Base-by-base conservation (phyloP, 2,888 invertebrate genomes). In the Agapetus fuscipes region DNA sequence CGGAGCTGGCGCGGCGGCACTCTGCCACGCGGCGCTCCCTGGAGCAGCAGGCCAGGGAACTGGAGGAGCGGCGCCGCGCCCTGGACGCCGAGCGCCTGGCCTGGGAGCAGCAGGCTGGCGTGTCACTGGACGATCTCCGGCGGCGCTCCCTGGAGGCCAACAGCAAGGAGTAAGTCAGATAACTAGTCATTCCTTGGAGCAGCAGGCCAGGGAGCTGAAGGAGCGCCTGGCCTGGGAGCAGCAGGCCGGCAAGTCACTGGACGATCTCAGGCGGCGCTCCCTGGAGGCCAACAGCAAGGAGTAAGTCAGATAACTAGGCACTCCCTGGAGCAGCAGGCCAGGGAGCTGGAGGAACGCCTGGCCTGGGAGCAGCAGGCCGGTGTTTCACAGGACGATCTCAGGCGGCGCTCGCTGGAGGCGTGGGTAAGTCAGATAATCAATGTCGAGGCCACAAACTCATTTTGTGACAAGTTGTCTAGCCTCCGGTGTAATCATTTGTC, bases 311-410 rank as follows among this genome's bases (percentile, higher is more conserved):
- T 9, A 20, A 77, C 76, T 49, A 68, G 74, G 53, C 76, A 76
- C 53, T 72, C 82, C 35, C 71, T 90, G 50, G 94, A 94, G 60
- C 81, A 86, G 56, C 91, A 95, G 65, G 83, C 90, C 52, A 82
- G 84, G 51, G 95, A 95, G 61, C 66, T 95, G 54, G 93, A 94
- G 50, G 94, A 95, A 53, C 84, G 88, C 53, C 72, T 78, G 53
- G 72, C 80, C 37, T 96, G 94, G 93, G 95, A 96, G 66, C 83
- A 87, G 53, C 77, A 83, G 41, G 87, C 88, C 58, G 87, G 88
- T 54, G 80, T 89, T 48, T 88, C 87, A 58, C 76, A 91, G 52
- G 91, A 91, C 62, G 91, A 91, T 59, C 72, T 90, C 54, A 78
- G 90, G 52, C 76, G 90, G 50, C 78, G 87, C 61, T 87, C 86